A percentile compares a stretch with the other conserved stretches of the same genome.
These are phyloP conservation scores for Frankliniella fusca DNA, from an alignment of 2,888 invertebrate genomes.

Conservation along the genomic window DNA sequence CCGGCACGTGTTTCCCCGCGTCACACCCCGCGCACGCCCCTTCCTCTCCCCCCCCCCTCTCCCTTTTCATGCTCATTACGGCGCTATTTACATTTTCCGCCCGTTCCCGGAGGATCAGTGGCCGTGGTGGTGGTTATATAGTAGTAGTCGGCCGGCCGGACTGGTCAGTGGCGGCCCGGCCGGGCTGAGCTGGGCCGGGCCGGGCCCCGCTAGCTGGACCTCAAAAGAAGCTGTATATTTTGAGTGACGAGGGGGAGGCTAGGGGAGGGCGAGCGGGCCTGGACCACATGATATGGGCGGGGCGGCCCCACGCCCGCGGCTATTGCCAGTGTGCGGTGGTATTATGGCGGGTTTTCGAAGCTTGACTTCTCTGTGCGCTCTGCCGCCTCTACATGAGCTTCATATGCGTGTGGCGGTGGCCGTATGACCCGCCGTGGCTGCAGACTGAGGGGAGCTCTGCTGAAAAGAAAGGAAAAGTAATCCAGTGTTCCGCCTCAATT, in stretches of 20 bases:
- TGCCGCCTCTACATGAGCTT: neutral
- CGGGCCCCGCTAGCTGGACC: neutral
- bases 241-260: too few relatives aligned
- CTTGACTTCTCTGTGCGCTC: neutral
- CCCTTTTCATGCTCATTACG: neutral
- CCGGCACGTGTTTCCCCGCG: constrained; percentile 3
- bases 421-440: neutral
- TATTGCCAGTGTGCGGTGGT: neutral
- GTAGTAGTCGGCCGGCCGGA: neutral
- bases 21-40: constrained; percentile 4
- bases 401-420: neutral
- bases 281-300: too few relatives aligned
- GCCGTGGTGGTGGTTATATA: neutral
- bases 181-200: too few relatives aligned
- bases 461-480: too few relatives aligned
- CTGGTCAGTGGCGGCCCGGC: neutral
- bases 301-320: neutral
- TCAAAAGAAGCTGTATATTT: neutral
- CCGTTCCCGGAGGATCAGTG: constrained; percentile 1
- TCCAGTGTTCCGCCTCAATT: too few relatives aligned
- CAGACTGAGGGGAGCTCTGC: neutral
- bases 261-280: too few relatives aligned
- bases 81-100: constrained; percentile 22
- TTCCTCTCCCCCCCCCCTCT: neutral
- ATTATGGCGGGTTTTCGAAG: neutral